phyloP scores from a whole-genome alignment of 2,888 invertebrate species.

The Xestia rhomboidea region DNA sequence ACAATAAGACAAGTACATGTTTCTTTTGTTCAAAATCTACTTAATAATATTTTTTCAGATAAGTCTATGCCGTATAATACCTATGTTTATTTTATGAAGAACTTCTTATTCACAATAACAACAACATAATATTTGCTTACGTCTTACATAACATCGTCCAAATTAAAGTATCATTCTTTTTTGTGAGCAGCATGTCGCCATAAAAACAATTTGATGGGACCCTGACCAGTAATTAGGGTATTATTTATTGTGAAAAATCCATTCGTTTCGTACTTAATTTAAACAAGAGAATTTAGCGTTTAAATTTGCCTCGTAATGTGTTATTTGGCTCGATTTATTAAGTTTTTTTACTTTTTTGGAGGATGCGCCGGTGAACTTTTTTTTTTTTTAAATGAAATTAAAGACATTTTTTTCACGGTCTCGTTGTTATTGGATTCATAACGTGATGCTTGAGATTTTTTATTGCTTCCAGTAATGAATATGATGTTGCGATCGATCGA shows the following conservation, averaged over 20 bases:
- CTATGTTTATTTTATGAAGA: background rate
- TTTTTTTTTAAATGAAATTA: slow-evolving; percentile 51
- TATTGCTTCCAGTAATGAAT: slow-evolving; percentile 35
- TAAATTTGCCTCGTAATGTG: slow-evolving; percentile 73
- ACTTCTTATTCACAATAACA: background rate
- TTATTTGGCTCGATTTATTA: slow-evolving; percentile 67
- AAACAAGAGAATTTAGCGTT: slow-evolving; percentile 78
- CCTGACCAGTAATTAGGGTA: slow-evolving; percentile 74
- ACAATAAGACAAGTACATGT: background rate
- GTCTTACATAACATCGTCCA: slow-evolving; percentile 69
- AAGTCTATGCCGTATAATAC: too few relatives aligned
- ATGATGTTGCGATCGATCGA: slow-evolving; percentile 36
- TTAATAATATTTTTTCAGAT: too few relatives aligned
- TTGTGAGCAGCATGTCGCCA: slow-evolving; percentile 78
- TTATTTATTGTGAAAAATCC: slow-evolving; percentile 80
- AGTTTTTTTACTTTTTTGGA: slow-evolving; percentile 52
- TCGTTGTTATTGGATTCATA: slow-evolving; percentile 38
- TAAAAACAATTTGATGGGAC: slow-evolving; percentile 80
- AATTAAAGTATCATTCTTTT: slow-evolving; percentile 78
- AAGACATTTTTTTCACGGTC: slow-evolving; percentile 46
- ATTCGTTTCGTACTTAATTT: slow-evolving; percentile 77
- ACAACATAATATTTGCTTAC: background rate
- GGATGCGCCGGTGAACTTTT: slow-evolving; percentile 22
- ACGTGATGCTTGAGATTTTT: slow-evolving; percentile 25
- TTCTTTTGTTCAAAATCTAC: background rate